Conservation (phyloP, 2,888 invertebrate genomes). For the Piscicola geometra region DNA sequence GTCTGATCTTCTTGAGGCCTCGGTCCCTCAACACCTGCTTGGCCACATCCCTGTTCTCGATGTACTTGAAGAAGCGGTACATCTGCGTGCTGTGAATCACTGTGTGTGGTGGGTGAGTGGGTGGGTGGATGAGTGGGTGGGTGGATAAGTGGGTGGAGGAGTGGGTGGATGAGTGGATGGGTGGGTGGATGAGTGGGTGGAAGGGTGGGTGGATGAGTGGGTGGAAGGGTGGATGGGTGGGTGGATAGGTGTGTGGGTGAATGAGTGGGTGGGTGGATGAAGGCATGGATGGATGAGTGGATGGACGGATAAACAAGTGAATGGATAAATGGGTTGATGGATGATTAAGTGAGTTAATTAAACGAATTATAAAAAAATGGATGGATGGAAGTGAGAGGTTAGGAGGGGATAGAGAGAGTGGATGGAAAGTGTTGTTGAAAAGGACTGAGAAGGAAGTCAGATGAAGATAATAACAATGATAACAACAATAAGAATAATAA, state of each 20-base stretch:
- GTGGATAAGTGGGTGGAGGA: constrained; percentile 2
- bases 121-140: background rate
- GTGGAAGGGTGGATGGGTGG: background rate
- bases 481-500: too few species aligned
- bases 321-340: too few species aligned
- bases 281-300: background rate
- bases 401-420: too few species aligned
- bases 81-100: constrained; percentile 89
- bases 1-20: constrained; percentile 92
- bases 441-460: too few species aligned
- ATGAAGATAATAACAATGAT: too few species aligned
- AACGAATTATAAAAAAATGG: background rate
- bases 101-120: constrained; percentile 48
- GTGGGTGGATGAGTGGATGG: background rate
- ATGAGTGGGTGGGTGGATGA: background rate
- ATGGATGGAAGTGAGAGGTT: background rate
- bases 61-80: constrained; percentile 97
- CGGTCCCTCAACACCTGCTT: constrained; percentile 98
- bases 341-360: background rate
- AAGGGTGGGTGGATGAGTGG: background rate
- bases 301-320: background rate
- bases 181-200: background rate
- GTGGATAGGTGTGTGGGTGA: background rate
- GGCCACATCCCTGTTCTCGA: constrained; percentile 97
- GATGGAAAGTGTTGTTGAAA: too few species aligned